Evolutionary conservation across 2,888 invertebrate species (phyloP).

Genomic region (Temnothorax rugatulus): DNA sequence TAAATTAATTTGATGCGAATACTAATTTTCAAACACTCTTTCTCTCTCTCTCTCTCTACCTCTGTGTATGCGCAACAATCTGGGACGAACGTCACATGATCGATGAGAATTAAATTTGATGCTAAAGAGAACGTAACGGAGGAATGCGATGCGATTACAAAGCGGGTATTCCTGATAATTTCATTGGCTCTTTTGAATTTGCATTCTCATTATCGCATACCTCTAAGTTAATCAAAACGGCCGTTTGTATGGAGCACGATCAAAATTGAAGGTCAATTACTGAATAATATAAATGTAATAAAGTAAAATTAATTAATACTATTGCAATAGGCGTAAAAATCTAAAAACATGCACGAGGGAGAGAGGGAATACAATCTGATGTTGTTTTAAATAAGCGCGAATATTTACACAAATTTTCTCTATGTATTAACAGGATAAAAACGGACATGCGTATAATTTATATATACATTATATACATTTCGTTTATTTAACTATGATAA

Average conservation of each 20-base stretch:
- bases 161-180: slow-evolving; percentile 32
- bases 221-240: slow-evolving; percentile 13
- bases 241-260: neutral
- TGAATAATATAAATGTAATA: neutral
- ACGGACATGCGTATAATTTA: neutral
- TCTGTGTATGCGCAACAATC: neutral
- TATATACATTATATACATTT: neutral
- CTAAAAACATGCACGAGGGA: neutral
- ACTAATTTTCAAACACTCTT: neutral
- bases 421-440: neutral
- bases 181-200: neutral
- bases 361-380: neutral
- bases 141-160: slow-evolving; percentile 30
- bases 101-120: slow-evolving; percentile 32
- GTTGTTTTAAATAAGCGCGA: neutral
- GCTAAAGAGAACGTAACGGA: slow-evolving; percentile 14
- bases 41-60: neutral
- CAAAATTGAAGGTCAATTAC: slow-evolving; percentile 18
- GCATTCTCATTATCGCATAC: neutral
- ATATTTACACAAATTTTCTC: neutral
- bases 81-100: slow-evolving; percentile 33
- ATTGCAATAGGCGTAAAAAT: neutral
- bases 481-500: slow-evolving; percentile 2
- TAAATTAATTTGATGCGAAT: neutral
- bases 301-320: neutral